Percentiles rank a stretch among this genome's conserved stretches.
Evolutionary conservation across 1,140 invertebrate species (phyloP).

Genomic region (Eupristina koningsbergeri): DNA sequence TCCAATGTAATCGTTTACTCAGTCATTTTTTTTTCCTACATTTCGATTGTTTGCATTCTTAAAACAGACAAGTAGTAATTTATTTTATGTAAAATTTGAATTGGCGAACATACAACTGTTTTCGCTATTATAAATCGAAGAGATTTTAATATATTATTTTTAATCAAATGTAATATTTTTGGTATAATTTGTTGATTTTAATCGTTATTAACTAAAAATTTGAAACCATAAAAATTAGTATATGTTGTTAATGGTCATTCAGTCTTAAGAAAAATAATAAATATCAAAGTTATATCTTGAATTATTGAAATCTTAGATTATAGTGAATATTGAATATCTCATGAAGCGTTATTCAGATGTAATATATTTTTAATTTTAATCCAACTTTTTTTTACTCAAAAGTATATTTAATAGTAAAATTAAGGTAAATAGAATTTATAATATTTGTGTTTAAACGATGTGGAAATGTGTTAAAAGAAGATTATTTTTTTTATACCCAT

Average conservation of each 20-base stretch:
- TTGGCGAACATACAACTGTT: neutral
- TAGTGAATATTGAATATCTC: neutral
- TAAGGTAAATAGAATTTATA: neutral
- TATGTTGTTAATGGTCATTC: neutral
- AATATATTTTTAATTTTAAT: neutral
- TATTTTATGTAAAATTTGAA: neutral
- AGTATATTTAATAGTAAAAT: neutral
- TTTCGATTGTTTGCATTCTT: constrained; percentile 10
- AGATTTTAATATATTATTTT: constrained; percentile 40
- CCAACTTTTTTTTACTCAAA: neutral
- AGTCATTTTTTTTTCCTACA: constrained; percentile 26
- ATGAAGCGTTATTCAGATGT: neutral
- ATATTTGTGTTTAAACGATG: constrained; percentile 33
- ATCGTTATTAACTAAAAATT: neutral
- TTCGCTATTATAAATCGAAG: neutral
- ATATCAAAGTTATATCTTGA: neutral
- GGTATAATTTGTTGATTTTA: constrained; percentile 17
- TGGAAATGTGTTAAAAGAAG: constrained; percentile 37
- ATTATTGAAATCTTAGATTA: neutral
- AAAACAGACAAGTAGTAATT: neutral
- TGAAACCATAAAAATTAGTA: neutral
- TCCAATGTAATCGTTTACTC: constrained; percentile 25
- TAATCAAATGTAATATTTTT: constrained; percentile 9
- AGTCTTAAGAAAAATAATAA: constrained; percentile 23
- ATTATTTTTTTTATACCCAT: constrained; percentile 23